Percentiles rank a stretch among this genome's conserved stretches.
These are phyloP conservation scores for Bufotes viridis DNA, from an alignment of 2,797 vertebrate species.

Conservation along the genomic window DNA sequence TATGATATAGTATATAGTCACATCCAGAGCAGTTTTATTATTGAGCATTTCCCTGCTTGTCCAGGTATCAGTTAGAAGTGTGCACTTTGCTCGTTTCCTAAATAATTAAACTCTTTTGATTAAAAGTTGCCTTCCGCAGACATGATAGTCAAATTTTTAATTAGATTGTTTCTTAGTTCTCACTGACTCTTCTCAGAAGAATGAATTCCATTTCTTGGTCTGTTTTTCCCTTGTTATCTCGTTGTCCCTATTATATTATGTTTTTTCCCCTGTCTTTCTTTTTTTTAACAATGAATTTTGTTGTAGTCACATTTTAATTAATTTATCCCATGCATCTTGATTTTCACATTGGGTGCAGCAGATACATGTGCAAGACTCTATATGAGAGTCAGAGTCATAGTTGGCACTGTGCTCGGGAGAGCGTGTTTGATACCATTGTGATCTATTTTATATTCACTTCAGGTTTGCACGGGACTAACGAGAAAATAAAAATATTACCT, in stretches of 20 bases:
- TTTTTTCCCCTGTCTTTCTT: constrained; percentile 10
- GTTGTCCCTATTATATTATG: constrained; percentile 40
- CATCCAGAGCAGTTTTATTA: background rate
- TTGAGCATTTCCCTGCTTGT: background rate
- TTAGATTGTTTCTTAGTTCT: constrained; percentile 47
- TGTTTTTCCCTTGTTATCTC: constrained; percentile 47
- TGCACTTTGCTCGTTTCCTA: constrained; percentile 13
- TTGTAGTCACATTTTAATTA: constrained; percentile 47
- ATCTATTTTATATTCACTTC: constrained; percentile 38
- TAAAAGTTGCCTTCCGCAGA: constrained; percentile 34
- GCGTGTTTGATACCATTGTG: background rate
- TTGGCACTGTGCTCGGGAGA: background rate
- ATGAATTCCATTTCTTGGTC: constrained; percentile 45
- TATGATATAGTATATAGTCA: background rate
- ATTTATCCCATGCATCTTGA: constrained; percentile 26
- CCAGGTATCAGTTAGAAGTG: constrained; percentile 18
- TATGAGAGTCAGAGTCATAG: background rate
- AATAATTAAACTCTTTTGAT: constrained; percentile 54
- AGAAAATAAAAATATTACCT: constrained; percentile 44
- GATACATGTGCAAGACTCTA: background rate
- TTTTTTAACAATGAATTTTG: constrained; percentile 15
- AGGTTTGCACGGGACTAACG: constrained; percentile 29
- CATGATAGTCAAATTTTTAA: constrained; percentile 46
- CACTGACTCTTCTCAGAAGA: constrained; percentile 49
- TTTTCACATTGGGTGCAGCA: constrained; percentile 13